Conservation (phyloP, 2,888 invertebrate genomes). For the Empis livida region DNA sequence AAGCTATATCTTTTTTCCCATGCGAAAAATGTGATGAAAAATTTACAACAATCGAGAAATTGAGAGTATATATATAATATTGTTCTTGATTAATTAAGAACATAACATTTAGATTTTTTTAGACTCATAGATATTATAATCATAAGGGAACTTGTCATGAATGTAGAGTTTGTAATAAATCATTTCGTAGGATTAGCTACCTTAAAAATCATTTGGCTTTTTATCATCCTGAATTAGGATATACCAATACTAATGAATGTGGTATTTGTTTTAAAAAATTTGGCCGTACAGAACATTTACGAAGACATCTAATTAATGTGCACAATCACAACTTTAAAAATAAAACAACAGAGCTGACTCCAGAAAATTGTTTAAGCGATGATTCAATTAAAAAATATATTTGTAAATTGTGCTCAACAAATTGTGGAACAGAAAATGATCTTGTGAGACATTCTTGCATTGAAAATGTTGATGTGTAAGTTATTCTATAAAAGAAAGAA, state of each 20-base stretch:
- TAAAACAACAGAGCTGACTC: neutral
- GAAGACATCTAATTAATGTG: conserved; percentile 36
- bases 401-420: neutral
- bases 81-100: too few species aligned
- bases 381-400: neutral
- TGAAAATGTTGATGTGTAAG: too few species aligned
- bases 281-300: conserved; percentile 36
- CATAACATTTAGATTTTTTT: neutral
- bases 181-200: conserved; percentile 34
- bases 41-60: neutral
- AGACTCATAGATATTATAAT: conserved; percentile 18
- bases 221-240: conserved; percentile 17
- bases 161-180: conserved; percentile 36
- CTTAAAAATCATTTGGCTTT: conserved; percentile 34
- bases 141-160: conserved; percentile 18
- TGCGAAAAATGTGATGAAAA: conserved; percentile 31
- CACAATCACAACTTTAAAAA: conserved; percentile 21
- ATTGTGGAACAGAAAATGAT: neutral
- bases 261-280: conserved; percentile 37
- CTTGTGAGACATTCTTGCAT: neutral
- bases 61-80: too few species aligned
- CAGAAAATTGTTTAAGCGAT: neutral
- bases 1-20: conserved; percentile 22
- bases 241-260: conserved; percentile 21
- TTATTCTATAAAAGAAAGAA: too few species aligned